These are phyloP conservation scores for Nasonovia ribisnigri DNA, from an alignment of 2,888 invertebrate genomes.

Conservation along the genomic window DNA sequence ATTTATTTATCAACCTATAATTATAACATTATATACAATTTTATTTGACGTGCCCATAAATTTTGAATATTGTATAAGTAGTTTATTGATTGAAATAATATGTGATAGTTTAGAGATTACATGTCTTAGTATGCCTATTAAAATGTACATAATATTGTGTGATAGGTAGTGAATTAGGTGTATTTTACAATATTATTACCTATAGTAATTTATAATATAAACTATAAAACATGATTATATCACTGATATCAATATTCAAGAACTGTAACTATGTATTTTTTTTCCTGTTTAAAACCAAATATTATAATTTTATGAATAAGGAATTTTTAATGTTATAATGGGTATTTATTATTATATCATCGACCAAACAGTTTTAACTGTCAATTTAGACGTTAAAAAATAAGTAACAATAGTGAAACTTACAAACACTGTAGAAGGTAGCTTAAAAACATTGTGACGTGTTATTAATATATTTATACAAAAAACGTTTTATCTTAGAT, in stretches of 20 bases:
- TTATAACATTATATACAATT: not conserved
- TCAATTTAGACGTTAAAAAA: not conserved
- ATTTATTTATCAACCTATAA: conserved; percentile 10
- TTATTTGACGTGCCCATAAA: conserved; percentile 31
- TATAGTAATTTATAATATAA: conserved; percentile 20
- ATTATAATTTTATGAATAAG: not conserved
- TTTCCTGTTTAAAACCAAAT: conserved; percentile 1
- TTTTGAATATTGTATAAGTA: not conserved
- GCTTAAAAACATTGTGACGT: not conserved
- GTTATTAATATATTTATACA: not conserved
- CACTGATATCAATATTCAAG: not conserved
- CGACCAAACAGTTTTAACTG: not conserved
- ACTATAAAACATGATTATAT: not conserved
- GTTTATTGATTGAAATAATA: not conserved
- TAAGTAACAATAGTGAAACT: not conserved
- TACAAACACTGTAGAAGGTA: not conserved
- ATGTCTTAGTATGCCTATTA: not conserved
- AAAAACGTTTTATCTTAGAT: not conserved
- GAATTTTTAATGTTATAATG: not conserved
- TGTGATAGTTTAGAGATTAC: conserved; percentile 20
- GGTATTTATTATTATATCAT: not conserved
- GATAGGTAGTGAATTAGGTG: not conserved
- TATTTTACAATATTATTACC: not conserved
- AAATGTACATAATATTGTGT: conserved; percentile 13
- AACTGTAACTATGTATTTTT: not conserved